Base-by-base conservation (phyloP, 2,113 vertebrate genomes). In the Siphamia tubifer region DNA sequence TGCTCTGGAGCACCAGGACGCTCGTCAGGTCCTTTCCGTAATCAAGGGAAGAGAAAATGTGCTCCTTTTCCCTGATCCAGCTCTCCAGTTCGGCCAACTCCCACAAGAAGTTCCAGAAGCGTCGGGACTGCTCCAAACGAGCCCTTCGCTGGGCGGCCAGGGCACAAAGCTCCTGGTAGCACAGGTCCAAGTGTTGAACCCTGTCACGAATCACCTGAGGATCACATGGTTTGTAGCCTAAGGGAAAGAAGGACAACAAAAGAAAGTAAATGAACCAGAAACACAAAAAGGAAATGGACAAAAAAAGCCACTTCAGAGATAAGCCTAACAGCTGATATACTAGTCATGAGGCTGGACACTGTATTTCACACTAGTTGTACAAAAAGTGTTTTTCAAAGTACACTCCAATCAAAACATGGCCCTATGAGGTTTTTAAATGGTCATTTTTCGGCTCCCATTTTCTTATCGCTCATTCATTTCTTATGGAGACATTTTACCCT, bases 41-140 rank as follows among this genome's bases (percentile, higher is more conserved):
- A 68, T 98, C 97, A 77, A 97, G 68, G 6, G 96, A 93, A 17
- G 95, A 97, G 84, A 96, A 97, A 44, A 99, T 94, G 48, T 99
- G 94, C 72, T 99, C 97, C 84, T 97, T 97, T 80, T 99, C 98
- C 55, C 94, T 94, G 70, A 99, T 95, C 98, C 98, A 99, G 81
- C 94, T 93, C 78, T 98, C 96, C 0, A 95, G 89, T 81, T 99
- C 96, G 0, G 94, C 92, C 89, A 93, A 92, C 87, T 99, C 97
- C 95, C 96, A 96, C 58, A 98, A 91, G 85, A 96, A 96, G 76
- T 94, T 94, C 96, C 96, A 99, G 81, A 98, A 91, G 20, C 89
- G 89, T 1, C 94, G 93, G 2, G 96, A 99, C 75, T 97, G 96
- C 79, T 95, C 92, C 74, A 99, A 83, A 4, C 89, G 90, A 21